phyloP scores from a whole-genome alignment of 2,888 invertebrate species.

The Xanthia icteritia region DNA sequence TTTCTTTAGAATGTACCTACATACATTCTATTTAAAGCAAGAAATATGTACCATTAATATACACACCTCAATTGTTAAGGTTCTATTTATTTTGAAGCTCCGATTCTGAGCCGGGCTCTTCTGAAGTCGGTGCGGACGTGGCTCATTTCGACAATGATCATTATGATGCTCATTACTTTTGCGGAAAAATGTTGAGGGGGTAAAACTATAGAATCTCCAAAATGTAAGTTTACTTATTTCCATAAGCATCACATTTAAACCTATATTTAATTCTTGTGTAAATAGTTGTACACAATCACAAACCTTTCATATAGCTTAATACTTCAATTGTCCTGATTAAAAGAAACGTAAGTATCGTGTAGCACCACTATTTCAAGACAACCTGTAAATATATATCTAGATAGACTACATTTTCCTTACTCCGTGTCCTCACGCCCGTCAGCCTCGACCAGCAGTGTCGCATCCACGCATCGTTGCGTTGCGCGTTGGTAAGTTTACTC shows the following conservation, averaged over 20 bases:
- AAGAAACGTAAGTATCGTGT: conserved; percentile 48
- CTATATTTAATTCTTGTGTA: conserved; percentile 37
- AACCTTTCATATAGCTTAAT: conserved; percentile 46
- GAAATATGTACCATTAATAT: conserved; percentile 82
- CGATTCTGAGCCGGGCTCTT: conserved; percentile 21
- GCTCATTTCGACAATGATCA: conserved; percentile 20
- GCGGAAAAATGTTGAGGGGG: conserved; percentile 17
- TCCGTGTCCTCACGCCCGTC: conserved; percentile 3
- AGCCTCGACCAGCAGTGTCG: conserved; percentile 5
- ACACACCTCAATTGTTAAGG: conserved; percentile 45
- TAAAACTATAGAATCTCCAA: conserved; percentile 5
- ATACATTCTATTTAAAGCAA: conserved; percentile 77
- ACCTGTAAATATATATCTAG: conserved; percentile 38
- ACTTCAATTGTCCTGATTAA: conserved; percentile 45
- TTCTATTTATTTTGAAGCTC: conserved; percentile 30
- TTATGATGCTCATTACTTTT: conserved; percentile 13
- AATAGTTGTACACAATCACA: conserved; percentile 49
- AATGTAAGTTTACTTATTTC: conserved; percentile 33
- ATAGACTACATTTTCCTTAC: conserved; percentile 22
- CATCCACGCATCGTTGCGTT: not conserved
- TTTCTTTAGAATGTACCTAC: conserved; percentile 81
- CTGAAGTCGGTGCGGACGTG: conserved; percentile 20
- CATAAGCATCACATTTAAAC: conserved; percentile 25
- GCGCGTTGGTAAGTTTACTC: conserved; percentile 10
- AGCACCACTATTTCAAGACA: conserved; percentile 61